Evolutionary conservation across 1,140 invertebrate genomes (phyloP).

Genomic region (Dendroctonus ponderosae): DNA sequence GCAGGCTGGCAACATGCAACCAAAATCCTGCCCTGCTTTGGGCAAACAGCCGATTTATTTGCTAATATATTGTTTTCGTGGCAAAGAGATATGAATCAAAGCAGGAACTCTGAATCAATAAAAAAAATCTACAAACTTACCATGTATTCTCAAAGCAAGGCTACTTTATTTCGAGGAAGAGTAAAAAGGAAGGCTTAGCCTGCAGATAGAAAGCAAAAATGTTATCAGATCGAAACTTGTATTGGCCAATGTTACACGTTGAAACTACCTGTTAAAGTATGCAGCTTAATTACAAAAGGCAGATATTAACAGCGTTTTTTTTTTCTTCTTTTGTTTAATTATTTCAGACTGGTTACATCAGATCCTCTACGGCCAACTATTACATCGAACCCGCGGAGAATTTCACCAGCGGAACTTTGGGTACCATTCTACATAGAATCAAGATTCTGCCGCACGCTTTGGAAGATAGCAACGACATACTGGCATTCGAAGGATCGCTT

Average conservation of each 20-base stretch:
- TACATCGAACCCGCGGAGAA: slow-evolving; percentile 62
- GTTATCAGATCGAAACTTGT: too few species aligned
- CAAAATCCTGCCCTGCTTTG: neutral
- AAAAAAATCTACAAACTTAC: too few species aligned
- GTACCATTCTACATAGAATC: slow-evolving; percentile 48
- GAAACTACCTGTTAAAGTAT: too few species aligned
- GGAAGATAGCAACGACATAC: slow-evolving; percentile 39
- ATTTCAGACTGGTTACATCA: slow-evolving; percentile 64
- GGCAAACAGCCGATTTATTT: neutral
- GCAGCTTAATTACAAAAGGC: too few species aligned
- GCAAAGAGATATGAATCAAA: neutral
- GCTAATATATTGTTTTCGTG: slow-evolving; percentile 1
- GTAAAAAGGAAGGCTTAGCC: too few species aligned
- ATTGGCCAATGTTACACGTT: too few species aligned
- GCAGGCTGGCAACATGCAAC: neutral
- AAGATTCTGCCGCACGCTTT: slow-evolving; percentile 40
- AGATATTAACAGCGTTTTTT: neutral
- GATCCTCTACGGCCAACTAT: slow-evolving; percentile 59
- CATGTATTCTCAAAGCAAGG: too few species aligned
- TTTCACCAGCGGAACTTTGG: slow-evolving; percentile 48
- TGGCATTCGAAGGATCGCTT: slow-evolving; percentile 22
- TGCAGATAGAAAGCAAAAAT: neutral
- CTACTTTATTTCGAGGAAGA: too few species aligned
- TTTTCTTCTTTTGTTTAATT: neutral
- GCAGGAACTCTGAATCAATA: neutral